Conservation (phyloP, 2,797 vertebrate species). For the Lateolabrax maculatus region DNA sequence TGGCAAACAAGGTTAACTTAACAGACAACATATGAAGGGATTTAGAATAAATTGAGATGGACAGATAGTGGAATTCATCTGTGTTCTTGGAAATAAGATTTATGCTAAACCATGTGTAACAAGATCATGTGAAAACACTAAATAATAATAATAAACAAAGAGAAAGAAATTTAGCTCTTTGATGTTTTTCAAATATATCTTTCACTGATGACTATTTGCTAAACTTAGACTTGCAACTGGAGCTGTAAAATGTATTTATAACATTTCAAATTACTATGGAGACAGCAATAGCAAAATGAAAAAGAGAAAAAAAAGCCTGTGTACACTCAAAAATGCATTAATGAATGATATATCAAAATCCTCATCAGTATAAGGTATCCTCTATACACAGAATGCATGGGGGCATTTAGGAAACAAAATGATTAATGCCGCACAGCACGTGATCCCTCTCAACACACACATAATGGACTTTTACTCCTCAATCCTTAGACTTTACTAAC, state of each 20-base stretch:
- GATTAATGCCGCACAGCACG: slow-evolving; percentile 48
- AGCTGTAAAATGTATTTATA: slow-evolving; percentile 6
- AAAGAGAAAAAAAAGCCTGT: neutral
- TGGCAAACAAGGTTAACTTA: slow-evolving; percentile 6
- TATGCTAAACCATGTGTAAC: neutral
- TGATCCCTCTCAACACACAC: slow-evolving; percentile 35
- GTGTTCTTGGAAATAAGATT: neutral
- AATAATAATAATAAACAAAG: neutral
- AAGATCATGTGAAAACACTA: neutral
- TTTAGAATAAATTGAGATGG: neutral
- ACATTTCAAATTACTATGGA: neutral
- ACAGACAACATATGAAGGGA: neutral
- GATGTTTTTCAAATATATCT: neutral
- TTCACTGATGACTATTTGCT: neutral
- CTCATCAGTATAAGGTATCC: slow-evolving; percentile 13
- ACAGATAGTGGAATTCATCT: neutral
- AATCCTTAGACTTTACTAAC: slow-evolving; percentile 34
- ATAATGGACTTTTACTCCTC: slow-evolving; percentile 58
- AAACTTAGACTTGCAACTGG: neutral
- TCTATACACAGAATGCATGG: slow-evolving; percentile 14
- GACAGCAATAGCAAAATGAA: neutral
- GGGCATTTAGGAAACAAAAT: slow-evolving; percentile 33
- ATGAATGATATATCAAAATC: neutral
- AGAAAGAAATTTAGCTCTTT: neutral
- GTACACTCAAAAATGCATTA: neutral